Evolutionary conservation across 1,140 invertebrate genomes (phyloP), one percentile per base, ranked within the genome.

Genomic region (Drosophila navojoa): DNA sequence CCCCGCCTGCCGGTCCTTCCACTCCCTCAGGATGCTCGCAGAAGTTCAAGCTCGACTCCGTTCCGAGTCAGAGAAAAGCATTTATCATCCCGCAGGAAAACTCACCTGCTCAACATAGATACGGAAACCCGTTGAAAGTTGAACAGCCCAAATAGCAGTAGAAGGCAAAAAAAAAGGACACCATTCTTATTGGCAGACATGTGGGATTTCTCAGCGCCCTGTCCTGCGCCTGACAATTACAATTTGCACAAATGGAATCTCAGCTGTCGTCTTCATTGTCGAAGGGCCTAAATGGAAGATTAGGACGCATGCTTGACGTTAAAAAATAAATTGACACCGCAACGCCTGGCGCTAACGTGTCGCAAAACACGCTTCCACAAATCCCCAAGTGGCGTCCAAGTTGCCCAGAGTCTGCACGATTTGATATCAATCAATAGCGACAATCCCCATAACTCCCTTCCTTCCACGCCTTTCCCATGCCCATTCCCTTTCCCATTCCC

Each of bases 361-460:
- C 62, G 55, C 42, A 59, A 63, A 67, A 52, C 58, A 53, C 69
- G 45, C 54, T 57, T 27, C 61, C 50, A 15, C 73, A 78, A 78
- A 78, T 68, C 73, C 76, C 49, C 40, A 13, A 38, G 73, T 67
- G 68, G 73, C 71, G 68, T 22, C 58, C 58, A 54, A 42, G 47
- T 75, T 62, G 55, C 52, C 35, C 25, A 16, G 60, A 32, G 29
- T 38, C 42, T 29, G 62, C 68, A 67, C 45, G 42, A 63, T 78
- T 72, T 71, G 76, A 76, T 78, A 72, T 71, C 73, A 76, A 78
- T 78, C 76, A 78, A 76, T 64, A 58, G 53, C 58, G 71, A 76
- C 76, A 67, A 68, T 76, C 73, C 62, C 60, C 68, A 67, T 16
- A 47, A 25, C 32, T 58, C 42, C 25, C 47, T 42, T 35, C 19